Percentiles rank a stretch among this genome's conserved stretches.
Evolutionary conservation across 2,888 invertebrate species (phyloP).

Genomic region (Leptinotarsa tumamoca): DNA sequence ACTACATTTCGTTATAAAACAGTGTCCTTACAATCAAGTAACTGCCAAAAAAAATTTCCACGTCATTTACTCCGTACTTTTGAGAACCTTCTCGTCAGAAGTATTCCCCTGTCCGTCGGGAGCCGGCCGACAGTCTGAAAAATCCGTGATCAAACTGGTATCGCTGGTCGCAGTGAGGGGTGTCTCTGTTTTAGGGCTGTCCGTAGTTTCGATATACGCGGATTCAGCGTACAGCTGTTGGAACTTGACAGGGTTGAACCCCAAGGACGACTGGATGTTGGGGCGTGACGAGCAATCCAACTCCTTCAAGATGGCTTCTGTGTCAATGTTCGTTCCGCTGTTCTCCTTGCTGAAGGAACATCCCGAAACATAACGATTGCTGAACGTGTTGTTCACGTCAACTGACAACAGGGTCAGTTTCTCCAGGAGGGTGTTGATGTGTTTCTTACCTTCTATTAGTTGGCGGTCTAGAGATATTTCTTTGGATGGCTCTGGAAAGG

Average conservation of each 20-base stretch:
- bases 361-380: slow-evolving; percentile 61
- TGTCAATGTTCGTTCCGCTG: slow-evolving; percentile 41
- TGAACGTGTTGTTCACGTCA: slow-evolving; percentile 46
- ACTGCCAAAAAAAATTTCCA: not conserved
- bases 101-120: slow-evolving; percentile 51
- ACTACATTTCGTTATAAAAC: too few relatives aligned
- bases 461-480: slow-evolving; percentile 36
- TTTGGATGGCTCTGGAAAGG: not conserved
- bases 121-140: slow-evolving; percentile 49
- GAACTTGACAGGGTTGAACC: slow-evolving; percentile 47
- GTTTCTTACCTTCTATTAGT: slow-evolving; percentile 55
- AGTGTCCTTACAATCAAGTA: too few relatives aligned
- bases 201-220: slow-evolving; percentile 1
- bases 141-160: slow-evolving; percentile 51
- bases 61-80: not conserved
- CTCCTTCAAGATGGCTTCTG: slow-evolving; percentile 52
- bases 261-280: slow-evolving; percentile 50
- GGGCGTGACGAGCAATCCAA: slow-evolving; percentile 53
- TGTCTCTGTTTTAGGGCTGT: slow-evolving; percentile 11
- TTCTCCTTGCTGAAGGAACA: slow-evolving; percentile 58
- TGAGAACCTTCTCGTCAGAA: slow-evolving; percentile 36
- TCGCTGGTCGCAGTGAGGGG: slow-evolving; percentile 37
- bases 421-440: slow-evolving; percentile 62
- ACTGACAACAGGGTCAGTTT: slow-evolving; percentile 58
- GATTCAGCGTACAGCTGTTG: slow-evolving; percentile 44